A percentile compares a stretch with the other conserved stretches of the same genome.
phyloP scores from a whole-genome alignment of 2,797 vertebrate species.

The Melopsittacus undulatus region DNA sequence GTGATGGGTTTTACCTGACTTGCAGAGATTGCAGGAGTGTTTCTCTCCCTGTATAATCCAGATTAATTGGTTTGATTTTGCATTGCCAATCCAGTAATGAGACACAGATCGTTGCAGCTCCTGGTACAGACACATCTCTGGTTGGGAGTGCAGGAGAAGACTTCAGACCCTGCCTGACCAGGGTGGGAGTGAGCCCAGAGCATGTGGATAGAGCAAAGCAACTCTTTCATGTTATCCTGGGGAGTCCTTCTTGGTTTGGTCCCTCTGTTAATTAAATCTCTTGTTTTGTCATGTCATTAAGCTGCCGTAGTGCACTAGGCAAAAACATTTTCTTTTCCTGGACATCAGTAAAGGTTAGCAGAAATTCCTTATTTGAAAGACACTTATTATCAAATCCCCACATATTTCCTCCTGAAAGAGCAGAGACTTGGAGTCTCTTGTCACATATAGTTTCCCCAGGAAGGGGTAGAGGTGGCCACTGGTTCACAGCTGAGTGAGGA shows the following conservation, averaged over 20 bases:
- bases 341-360: neutral
- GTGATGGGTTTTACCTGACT: neutral
- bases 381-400: neutral
- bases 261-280: neutral
- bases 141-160: neutral
- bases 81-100: neutral
- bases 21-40: neutral
- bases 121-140: fast-evolving
- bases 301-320: neutral
- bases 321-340: neutral
- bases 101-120: neutral
- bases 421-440: neutral
- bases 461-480: neutral
- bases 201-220: neutral
- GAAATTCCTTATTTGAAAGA: neutral
- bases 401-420: neutral
- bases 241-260: neutral
- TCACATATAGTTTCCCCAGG: neutral
- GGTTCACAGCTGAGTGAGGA: fast-evolving
- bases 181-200: neutral
- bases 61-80: neutral
- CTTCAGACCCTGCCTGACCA: neutral
- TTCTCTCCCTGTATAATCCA: neutral
- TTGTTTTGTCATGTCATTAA: neutral
- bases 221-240: neutral